Percentiles rank a stretch among this genome's conserved stretches.
Evolutionary conservation across 2,888 invertebrate species (phyloP).

Genomic region (Xestobium rufovillosum): DNA sequence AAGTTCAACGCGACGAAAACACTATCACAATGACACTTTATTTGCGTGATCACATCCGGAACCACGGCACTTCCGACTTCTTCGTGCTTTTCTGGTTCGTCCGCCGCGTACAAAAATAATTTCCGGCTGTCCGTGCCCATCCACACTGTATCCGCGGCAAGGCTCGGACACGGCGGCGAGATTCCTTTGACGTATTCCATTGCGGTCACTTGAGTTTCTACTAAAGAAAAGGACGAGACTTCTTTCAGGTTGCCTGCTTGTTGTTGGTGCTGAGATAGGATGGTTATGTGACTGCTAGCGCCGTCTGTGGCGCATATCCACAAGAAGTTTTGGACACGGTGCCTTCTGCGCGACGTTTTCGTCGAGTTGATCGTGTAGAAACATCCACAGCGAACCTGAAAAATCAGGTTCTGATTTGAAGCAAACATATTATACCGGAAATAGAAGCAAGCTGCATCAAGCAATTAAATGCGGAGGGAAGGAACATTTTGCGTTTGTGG

Average conservation of each 20-base stretch:
- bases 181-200: constrained; percentile 76
- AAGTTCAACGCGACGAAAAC: constrained; percentile 82
- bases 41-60: constrained; percentile 64
- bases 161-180: constrained; percentile 35
- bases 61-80: constrained; percentile 63
- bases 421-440: constrained; percentile 6
- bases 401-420: too few species aligned
- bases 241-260: constrained; percentile 68
- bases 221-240: constrained; percentile 67
- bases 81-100: constrained; percentile 80
- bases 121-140: constrained; percentile 82
- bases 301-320: constrained; percentile 87
- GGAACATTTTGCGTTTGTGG: too few species aligned
- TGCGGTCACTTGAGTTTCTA: constrained; percentile 71
- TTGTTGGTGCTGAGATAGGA: constrained; percentile 65
- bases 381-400: constrained; percentile 82
- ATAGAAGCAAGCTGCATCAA: neutral
- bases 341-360: constrained; percentile 51
- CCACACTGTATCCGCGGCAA: constrained; percentile 73
- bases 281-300: constrained; percentile 67
- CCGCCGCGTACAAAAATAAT: constrained; percentile 71
- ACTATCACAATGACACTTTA: constrained; percentile 77
- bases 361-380: constrained; percentile 68
- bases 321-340: constrained; percentile 70
- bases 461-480: too few species aligned